Conservation (phyloP, 1,140 invertebrate genomes). For the Procambarus virginalis region DNA sequence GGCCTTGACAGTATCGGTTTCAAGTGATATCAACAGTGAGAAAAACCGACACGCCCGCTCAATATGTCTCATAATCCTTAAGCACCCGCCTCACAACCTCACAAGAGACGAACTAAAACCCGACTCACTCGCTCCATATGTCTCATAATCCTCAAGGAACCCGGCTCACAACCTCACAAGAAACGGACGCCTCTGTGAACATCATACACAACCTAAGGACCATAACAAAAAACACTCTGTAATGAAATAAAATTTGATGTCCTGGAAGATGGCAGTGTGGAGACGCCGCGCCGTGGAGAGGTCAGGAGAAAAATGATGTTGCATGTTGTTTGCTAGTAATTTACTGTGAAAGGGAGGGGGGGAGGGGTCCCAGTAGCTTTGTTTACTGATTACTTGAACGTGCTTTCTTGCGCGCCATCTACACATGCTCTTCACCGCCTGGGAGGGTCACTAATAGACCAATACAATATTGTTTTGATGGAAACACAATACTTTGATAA, state of each 20-base stretch:
- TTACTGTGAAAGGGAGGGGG: not conserved
- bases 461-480: slow-evolving; percentile 17
- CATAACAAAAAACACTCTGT: not conserved
- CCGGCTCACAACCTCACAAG: too few species aligned
- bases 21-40: not conserved
- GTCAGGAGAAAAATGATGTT: slow-evolving; percentile 48
- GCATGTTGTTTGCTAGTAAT: slow-evolving; percentile 63
- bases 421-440: slow-evolving; percentile 47
- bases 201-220: too few species aligned
- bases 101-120: not conserved
- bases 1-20: not conserved
- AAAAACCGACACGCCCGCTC: not conserved
- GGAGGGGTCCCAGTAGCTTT: slow-evolving; percentile 49
- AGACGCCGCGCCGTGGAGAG: slow-evolving; percentile 20
- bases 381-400: slow-evolving; percentile 59
- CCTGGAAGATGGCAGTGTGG: not conserved
- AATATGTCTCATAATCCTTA: too few species aligned
- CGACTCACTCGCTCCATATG: not conserved
- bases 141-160: too few species aligned
- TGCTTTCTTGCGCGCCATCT: slow-evolving; percentile 55
- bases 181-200: too few species aligned
- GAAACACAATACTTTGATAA: not conserved
- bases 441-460: slow-evolving; percentile 48
- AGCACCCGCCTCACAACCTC: too few species aligned
- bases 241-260: not conserved